Base-by-base conservation (phyloP, 2,113 vertebrate species). In the Rhagologus leucostigma region DNA sequence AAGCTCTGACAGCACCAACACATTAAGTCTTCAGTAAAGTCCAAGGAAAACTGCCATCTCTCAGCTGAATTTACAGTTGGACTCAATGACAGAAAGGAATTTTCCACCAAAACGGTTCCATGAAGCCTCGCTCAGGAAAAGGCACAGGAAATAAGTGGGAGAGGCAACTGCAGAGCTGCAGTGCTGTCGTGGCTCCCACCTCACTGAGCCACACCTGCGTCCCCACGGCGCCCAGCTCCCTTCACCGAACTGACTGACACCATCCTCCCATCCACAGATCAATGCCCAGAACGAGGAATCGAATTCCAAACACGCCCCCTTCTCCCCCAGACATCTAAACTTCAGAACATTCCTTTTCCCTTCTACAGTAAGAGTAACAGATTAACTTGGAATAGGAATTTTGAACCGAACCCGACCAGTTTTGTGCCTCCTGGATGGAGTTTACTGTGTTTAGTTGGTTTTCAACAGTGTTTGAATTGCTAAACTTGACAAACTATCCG, bases 111-210 rank as follows among this genome's bases (percentile, higher is more conserved):
- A 60, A 41, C 6, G 5, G 16, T 44, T 77, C 79, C 46, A 13
- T 5, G 57, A 59, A 80, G 52, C 33, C 65, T 78, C 12, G 1
- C 49, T 52, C 70, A 75, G 77, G 49, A 27, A 39, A 32, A 50
- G 62, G 60, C 14, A 76, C 70, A 64, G 78, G 87, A 59, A 73
- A 67, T 52, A 30, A 84, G 16, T 3, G 57, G 65, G 74, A 79
- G 74, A 87, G 74, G 64, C 21, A 35, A 39, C 0, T 3, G 29
- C 63, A 47, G 53, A 64, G 85, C 87, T 67, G 68, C 60, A 56
- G n/a, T 13, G 49, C 94, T 85, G 76, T 13, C 60, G 41, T 39
- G 86, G 93, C 91, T 96, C 96, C 94, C 96, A 91, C 90, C 88
- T 71, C 62, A 17, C 68, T 35, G 87, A 81, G 37, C 76, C 91